phyloP scores from a whole-genome alignment of 2,888 invertebrate species.

The Sesamia inferens region DNA sequence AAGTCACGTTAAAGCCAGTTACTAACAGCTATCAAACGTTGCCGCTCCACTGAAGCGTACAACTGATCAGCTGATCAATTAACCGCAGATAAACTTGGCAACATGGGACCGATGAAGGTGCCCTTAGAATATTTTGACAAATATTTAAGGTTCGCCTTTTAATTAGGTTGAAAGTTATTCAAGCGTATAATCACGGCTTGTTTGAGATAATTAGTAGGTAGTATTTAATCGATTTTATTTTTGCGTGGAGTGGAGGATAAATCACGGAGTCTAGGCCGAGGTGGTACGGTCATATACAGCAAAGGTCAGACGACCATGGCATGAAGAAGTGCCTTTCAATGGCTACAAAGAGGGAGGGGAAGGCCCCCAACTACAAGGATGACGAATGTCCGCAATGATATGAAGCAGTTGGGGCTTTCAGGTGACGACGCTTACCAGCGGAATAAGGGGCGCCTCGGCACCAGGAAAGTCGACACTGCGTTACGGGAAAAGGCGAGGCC shows the following conservation, averaged over 20 bases:
- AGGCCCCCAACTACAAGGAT: too few species aligned
- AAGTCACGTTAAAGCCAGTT: neutral
- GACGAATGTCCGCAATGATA: too few species aligned
- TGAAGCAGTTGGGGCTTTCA: too few species aligned
- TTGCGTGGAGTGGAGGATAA: neutral
- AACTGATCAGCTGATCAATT: conserved; percentile 12
- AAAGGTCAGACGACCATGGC: too few species aligned
- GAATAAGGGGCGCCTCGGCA: too few species aligned
- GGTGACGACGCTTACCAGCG: too few species aligned
- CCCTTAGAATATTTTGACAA: conserved; percentile 16
- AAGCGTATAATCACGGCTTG: conserved; percentile 8
- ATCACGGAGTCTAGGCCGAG: too few species aligned
- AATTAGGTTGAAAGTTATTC: conserved; percentile 30
- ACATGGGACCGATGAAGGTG: neutral
- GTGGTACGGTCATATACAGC: too few species aligned
- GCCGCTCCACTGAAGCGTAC: conserved; percentile 31
- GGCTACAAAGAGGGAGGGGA: too few species aligned
- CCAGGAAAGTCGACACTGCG: too few species aligned
- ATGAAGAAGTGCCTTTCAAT: too few species aligned
- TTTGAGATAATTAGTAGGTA: conserved; percentile 5
- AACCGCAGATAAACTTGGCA: conserved; percentile 25
- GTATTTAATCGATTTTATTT: neutral
- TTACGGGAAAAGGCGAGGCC: too few species aligned
- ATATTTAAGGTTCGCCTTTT: conserved; percentile 9
- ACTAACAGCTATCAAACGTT: conserved; percentile 11